Percentiles rank a stretch among this genome's conserved stretches.
phyloP scores from a whole-genome alignment of 2,888 invertebrate genomes.

The Synanthedon formicaeformis region DNA sequence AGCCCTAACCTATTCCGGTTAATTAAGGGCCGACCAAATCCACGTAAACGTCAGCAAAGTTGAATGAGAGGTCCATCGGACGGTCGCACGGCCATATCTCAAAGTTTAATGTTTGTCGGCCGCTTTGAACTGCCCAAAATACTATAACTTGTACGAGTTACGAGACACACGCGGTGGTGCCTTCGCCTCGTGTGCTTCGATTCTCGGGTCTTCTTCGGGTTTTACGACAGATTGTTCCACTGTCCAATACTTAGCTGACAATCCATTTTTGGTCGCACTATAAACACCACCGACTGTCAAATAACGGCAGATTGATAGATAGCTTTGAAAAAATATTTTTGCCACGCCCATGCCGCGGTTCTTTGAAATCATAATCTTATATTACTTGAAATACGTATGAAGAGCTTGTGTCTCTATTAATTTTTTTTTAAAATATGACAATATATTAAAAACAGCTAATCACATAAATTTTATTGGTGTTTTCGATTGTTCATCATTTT shows the following conservation, averaged over 20 bases:
- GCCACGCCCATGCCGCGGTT: no score
- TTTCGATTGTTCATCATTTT: no score
- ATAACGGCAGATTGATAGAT: no score
- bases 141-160: slow-evolving; percentile 64
- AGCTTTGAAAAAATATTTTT: no score
- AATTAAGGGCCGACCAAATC: neutral
- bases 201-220: slow-evolving; percentile 15
- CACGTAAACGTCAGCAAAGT: neutral
- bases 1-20: neutral
- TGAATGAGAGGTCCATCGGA: slow-evolving; percentile 26
- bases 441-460: no score
- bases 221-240: slow-evolving; percentile 32
- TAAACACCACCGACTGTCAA: no score
- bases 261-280: neutral
- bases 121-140: slow-evolving; percentile 62
- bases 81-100: slow-evolving; percentile 52
- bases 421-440: no score
- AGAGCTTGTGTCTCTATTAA: no score
- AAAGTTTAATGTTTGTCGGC: slow-evolving; percentile 59
- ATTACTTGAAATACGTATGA: no score
- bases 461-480: no score
- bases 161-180: slow-evolving; percentile 33
- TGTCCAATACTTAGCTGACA: neutral
- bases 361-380: no score
- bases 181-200: slow-evolving; percentile 40